Evolutionary conservation across 2,113 vertebrate genomes (phyloP).

Genomic region (Nothocercus julius): DNA sequence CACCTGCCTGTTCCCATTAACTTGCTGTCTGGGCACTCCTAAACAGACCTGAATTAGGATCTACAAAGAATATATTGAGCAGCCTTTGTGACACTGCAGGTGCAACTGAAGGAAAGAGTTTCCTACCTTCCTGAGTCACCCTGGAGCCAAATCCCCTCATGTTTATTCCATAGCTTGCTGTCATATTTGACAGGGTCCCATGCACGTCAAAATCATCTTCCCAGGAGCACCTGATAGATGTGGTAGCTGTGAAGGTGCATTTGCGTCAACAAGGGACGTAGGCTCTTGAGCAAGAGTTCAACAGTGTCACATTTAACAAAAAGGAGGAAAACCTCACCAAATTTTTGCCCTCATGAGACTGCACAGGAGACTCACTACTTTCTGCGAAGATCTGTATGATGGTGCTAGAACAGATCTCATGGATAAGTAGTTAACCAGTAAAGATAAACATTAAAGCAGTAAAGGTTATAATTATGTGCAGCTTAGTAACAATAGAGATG

Average conservation of each 20-base stretch:
- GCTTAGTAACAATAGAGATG: neutral
- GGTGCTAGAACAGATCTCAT: neutral
- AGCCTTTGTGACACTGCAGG: neutral
- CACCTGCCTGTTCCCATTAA: neutral
- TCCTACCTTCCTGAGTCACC: neutral
- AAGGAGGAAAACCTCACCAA: neutral
- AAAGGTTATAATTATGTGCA: neutral
- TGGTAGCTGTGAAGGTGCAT: neutral
- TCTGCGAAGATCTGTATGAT: neutral
- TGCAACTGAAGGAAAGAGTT: rapidly evolving
- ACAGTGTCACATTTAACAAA: neutral
- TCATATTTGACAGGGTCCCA: neutral
- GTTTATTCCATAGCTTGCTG: neutral
- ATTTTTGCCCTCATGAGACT: neutral
- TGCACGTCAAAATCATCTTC: neutral
- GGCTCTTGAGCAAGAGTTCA: neutral
- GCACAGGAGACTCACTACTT: neutral
- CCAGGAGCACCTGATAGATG: neutral
- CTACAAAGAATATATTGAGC: rapidly evolving
- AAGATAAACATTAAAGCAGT: neutral
- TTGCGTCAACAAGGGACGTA: neutral
- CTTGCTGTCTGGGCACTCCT: neutral
- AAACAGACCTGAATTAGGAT: neutral
- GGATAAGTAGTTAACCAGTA: neutral
- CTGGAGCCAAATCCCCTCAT: neutral